phyloP scores from a whole-genome alignment of 2,888 invertebrate genomes.

The Notodonta ziczac region DNA sequence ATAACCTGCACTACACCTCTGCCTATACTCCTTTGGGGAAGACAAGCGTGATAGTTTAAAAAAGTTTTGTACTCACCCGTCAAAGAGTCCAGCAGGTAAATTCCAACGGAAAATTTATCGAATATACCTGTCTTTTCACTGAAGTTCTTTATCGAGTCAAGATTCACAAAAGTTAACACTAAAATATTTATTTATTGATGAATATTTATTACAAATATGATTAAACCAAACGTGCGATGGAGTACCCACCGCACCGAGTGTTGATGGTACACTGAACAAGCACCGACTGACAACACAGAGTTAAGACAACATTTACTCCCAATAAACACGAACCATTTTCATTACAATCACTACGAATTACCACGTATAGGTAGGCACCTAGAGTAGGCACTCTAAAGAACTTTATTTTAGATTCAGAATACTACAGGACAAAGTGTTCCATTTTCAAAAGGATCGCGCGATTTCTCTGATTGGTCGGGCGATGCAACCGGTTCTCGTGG shows the following conservation, averaged over 20 bases:
- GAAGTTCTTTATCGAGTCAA: constrained; percentile 8
- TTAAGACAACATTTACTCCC: constrained; percentile 29
- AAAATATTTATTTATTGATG: constrained; percentile 7
- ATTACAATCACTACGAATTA: neutral
- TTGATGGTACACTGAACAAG: constrained; percentile 62
- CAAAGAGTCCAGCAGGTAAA: neutral
- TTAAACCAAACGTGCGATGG: constrained; percentile 38
- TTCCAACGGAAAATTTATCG: neutral
- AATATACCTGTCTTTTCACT: constrained; percentile 17
- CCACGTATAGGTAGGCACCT: neutral
- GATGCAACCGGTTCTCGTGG: constrained; percentile 61
- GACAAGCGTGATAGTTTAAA: no score
- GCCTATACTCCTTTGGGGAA: no score
- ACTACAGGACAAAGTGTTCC: constrained; percentile 27
- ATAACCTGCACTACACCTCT: no score
- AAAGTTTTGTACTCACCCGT: neutral
- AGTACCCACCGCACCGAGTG: constrained; percentile 67
- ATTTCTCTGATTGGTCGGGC: constrained; percentile 37
- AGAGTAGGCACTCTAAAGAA: constrained; percentile 13
- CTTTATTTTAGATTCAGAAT: constrained; percentile 24
- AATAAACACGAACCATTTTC: constrained; percentile 10
- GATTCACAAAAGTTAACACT: constrained; percentile 31
- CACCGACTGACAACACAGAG: neutral
- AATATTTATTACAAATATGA: neutral
- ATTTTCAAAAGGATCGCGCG: constrained; percentile 42